Conservation (phyloP, 2,113 vertebrate species). For the Naja naja region DNA sequence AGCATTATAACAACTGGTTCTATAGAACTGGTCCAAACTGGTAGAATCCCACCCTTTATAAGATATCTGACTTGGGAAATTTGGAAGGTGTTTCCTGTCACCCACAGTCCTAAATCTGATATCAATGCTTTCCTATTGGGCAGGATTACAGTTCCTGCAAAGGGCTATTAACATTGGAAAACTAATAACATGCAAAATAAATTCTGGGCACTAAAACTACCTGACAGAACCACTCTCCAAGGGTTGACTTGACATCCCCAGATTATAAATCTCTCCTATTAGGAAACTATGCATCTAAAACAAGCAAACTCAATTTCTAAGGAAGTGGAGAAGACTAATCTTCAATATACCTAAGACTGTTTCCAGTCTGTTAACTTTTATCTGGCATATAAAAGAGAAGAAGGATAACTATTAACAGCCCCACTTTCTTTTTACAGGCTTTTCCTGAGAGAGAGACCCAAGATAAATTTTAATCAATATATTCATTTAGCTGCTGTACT, state of each 20-base stretch:
- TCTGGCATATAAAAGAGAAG: neutral
- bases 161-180: neutral
- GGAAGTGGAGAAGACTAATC: neutral
- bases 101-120: neutral
- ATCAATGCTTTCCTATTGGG: neutral
- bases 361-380: neutral
- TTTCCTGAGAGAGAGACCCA: neutral
- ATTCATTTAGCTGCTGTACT: neutral
- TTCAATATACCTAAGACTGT: neutral
- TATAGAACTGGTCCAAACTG: too few species aligned
- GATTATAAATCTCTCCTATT: neutral
- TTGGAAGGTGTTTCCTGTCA: neutral
- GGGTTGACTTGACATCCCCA: neutral
- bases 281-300: neutral
- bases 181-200: neutral
- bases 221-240: neutral
- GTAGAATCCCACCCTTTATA: too few species aligned
- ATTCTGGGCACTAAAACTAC: neutral
- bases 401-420: neutral
- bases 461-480: neutral
- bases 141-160: neutral
- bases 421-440: neutral
- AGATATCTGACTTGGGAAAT: neutral
- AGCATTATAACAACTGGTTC: too few species aligned
- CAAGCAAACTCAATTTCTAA: neutral